These are phyloP conservation scores for Lagorchestes hirsutus DNA, from an alignment of 2,797 vertebrate genomes.

Conservation along the genomic window DNA sequence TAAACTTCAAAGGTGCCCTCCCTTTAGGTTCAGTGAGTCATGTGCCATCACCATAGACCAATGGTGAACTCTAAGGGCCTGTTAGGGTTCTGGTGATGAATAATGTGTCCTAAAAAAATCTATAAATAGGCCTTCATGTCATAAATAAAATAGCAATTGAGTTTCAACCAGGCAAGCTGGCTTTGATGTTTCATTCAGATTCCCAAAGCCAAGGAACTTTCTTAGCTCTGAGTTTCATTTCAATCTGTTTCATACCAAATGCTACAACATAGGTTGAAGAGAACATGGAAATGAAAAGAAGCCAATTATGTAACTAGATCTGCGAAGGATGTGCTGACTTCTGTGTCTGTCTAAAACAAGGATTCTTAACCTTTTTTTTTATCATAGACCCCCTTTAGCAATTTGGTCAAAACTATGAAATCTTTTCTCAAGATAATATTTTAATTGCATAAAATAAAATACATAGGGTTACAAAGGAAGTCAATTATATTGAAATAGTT, in stretches of 20 bases:
- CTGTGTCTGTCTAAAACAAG: background rate
- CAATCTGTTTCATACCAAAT: background rate
- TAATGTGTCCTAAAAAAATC: background rate
- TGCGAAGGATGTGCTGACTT: background rate
- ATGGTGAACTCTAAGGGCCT: background rate
- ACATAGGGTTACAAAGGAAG: background rate
- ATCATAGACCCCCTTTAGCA: background rate
- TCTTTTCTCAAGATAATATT: background rate
- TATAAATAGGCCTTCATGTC: background rate
- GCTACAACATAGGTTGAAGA: background rate
- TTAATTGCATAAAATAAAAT: background rate
- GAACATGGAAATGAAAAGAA: background rate
- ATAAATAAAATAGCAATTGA: background rate
- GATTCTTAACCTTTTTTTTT: background rate
- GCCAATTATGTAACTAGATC: background rate
- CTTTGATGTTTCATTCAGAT: slow-evolving; percentile 46
- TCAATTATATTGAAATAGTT: background rate
- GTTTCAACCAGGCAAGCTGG: background rate
- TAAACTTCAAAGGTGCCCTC: background rate
- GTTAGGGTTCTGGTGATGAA: background rate
- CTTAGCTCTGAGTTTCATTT: background rate
- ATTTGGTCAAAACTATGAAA: background rate
- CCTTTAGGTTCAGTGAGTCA: fast-evolving
- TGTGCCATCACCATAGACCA: background rate
- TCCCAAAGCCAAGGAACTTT: background rate